phyloP scores from a whole-genome alignment of 2,888 invertebrate species.

The Phyllotreta striolata region DNA sequence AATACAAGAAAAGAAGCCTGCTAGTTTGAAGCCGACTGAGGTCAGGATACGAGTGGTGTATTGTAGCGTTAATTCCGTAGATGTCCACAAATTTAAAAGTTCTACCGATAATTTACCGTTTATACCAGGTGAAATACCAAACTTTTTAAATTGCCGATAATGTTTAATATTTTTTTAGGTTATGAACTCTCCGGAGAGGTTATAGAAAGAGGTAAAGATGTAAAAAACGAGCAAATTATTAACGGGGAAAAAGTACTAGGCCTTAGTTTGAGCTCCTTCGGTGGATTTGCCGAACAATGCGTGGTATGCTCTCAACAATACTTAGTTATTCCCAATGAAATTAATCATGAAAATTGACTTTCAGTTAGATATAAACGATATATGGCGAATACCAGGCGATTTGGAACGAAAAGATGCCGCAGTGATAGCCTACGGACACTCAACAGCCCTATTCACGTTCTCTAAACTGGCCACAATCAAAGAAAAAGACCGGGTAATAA shows the following conservation, averaged over 20 bases:
- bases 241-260: constrained; percentile 70
- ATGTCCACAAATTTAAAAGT: constrained; percentile 65
- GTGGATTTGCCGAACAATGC: constrained; percentile 71
- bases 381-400: constrained; percentile 67
- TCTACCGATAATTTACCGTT: constrained; percentile 65
- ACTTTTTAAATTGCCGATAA: background rate
- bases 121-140: constrained; percentile 61
- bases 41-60: constrained; percentile 70
- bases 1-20: constrained; percentile 61
- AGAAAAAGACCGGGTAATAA: constrained; percentile 68
- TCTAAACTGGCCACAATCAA: constrained; percentile 62
- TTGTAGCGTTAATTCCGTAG: constrained; percentile 72
- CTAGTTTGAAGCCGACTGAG: constrained; percentile 63
- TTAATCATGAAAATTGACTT: constrained; percentile 29
- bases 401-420: constrained; percentile 66
- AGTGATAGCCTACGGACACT: constrained; percentile 68
- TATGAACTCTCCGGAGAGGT: constrained; percentile 72
- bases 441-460: constrained; percentile 71
- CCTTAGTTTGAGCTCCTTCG: constrained; percentile 64
- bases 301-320: constrained; percentile 58
- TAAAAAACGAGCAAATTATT: constrained; percentile 59
- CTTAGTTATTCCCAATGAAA: background rate
- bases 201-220: constrained; percentile 64
- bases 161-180: constrained; percentile 48
- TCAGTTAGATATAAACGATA: constrained; percentile 63